A percentile compares a stretch with the other conserved stretches of the same genome.
phyloP scores from a whole-genome alignment of 2,888 invertebrate genomes.

The Apodemia mormo region DNA sequence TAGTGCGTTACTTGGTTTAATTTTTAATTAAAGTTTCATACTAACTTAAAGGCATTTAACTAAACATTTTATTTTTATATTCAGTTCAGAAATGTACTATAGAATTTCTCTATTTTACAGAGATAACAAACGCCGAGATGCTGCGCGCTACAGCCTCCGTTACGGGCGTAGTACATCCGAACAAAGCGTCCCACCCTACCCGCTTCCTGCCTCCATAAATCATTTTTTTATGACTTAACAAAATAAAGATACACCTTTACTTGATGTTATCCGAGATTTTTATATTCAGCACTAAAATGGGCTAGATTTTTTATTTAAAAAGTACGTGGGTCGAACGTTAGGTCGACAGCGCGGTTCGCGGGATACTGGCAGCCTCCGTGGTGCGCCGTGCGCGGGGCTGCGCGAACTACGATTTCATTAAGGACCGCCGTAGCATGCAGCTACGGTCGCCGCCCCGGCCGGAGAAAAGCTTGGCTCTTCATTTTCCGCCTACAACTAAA shows the following conservation, averaged over 20 bases:
- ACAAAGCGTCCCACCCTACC: constrained; percentile 74
- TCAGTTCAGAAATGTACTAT: constrained; percentile 2
- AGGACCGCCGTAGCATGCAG: constrained; percentile 58
- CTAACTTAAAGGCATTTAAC: neutral
- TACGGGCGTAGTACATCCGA: constrained; percentile 70
- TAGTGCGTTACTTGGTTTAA: neutral
- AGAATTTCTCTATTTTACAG: neutral
- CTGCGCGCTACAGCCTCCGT: constrained; percentile 72
- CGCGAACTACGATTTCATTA: constrained; percentile 70
- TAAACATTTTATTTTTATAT: neutral
- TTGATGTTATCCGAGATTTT: constrained; percentile 22
- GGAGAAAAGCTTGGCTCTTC: constrained; percentile 47
- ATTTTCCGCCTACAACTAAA: constrained; percentile 25
- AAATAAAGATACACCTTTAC: constrained; percentile 31
- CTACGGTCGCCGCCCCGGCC: constrained; percentile 64
- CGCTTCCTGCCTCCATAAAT: constrained; percentile 49
- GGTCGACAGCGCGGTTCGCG: constrained; percentile 69
- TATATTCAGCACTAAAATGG: constrained; percentile 8
- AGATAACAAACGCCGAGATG: constrained; percentile 64
- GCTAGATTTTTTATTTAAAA: neutral
- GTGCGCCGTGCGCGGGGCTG: constrained; percentile 61
- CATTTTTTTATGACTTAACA: constrained; percentile 24
- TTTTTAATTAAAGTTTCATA: neutral
- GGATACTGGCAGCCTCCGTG: constrained; percentile 74
- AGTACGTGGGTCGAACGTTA: constrained; percentile 51